Evolutionary conservation across 2,113 vertebrate genomes (phyloP).

Genomic region (Cyanoramphus novaezelandiae): DNA sequence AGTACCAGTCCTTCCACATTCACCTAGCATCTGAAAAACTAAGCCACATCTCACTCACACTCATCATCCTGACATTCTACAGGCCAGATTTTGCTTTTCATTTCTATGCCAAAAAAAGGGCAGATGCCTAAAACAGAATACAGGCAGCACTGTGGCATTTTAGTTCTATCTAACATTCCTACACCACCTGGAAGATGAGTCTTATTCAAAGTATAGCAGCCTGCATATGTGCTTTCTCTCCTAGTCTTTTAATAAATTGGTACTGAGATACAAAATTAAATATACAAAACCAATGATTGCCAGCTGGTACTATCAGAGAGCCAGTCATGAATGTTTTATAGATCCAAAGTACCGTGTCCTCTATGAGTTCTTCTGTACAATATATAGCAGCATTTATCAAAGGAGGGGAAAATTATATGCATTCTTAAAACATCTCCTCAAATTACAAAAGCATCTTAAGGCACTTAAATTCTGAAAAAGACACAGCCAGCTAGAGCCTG

Average conservation of each 20-base stretch:
- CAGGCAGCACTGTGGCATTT: background rate
- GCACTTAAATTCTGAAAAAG: background rate
- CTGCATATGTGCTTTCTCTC: background rate
- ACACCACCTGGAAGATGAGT: background rate
- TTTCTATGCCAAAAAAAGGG: background rate
- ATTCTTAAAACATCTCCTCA: background rate
- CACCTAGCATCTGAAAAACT: background rate
- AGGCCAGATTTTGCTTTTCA: background rate
- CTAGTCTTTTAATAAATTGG: background rate
- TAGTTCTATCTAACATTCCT: background rate
- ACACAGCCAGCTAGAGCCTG: background rate
- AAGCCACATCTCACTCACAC: background rate
- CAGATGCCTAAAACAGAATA: background rate
- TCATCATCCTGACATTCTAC: background rate
- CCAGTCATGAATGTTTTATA: background rate
- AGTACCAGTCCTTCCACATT: background rate
- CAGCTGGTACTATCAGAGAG: background rate
- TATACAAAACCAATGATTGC: background rate
- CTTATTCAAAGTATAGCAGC: background rate
- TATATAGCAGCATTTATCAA: background rate
- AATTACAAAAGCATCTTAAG: background rate
- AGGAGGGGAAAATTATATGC: background rate
- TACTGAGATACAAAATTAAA: background rate
- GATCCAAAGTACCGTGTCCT: background rate
- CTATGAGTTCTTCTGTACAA: background rate